Evolutionary conservation across 2,797 vertebrate genomes (phyloP), one percentile per base, ranked within the genome.

Genomic region (Loriculus beryllinus): DNA sequence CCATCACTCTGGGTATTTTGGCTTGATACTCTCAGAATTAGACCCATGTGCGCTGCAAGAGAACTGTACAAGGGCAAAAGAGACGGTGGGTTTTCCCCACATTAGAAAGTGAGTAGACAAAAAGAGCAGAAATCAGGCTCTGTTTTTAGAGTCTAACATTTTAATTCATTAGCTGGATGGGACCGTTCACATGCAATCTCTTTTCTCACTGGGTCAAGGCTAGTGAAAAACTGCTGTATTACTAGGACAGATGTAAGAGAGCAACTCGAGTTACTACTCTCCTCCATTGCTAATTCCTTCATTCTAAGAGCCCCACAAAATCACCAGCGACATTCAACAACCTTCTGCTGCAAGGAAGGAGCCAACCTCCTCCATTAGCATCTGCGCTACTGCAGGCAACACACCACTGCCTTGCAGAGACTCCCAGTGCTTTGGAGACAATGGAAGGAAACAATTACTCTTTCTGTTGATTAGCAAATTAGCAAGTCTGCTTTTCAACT

Each of bases 141-240:
- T 88, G 68, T 68, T 91, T 93, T 95, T 80, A 83, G 83, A 86
- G 52, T 11, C 59, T 18, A 52, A 29, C 70, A 87, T 93, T 95
- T 74, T 85, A 84, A 94, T 92, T 95, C 92, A 78, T 92, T 74
- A 95, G 84, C 81, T 57, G 56, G 20, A 49, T 3, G 3, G 71
- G 75, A 88, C 56, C 17, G 11, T 70, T 82, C 45, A 48, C 35
- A 64, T 43, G 59, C 70, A 88, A 60, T 39, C 48, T 18, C 64
- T 82, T 92, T 82, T 84, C 72, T 84, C 83, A 62, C 37, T 75
- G 69, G 80, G 82, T 91, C 63, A 83, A 91, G 60, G 83, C 80
- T 59, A 68, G 71, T 7, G 25, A 84, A 78, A 39, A 79, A 81
- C 49, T 43, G 33, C 77, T 69, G 74, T 43, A n/a, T 45, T 56